phyloP scores from a whole-genome alignment of 2,888 invertebrate genomes.

The Eledone cirrhosa region DNA sequence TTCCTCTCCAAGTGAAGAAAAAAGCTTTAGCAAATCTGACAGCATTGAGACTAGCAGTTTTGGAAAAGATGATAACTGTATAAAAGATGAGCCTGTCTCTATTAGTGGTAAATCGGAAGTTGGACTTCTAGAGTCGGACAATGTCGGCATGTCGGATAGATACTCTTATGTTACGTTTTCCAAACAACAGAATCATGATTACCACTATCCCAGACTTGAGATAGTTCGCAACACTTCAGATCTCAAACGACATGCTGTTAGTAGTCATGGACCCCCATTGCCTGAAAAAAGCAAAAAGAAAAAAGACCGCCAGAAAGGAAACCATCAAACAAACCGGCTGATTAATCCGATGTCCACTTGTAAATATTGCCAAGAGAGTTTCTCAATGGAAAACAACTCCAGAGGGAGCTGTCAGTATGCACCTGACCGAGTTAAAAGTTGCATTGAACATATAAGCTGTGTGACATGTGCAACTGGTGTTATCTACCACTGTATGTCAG shows the following conservation, averaged over 20 bases:
- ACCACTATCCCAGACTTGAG: slow-evolving; percentile 81
- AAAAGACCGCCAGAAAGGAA: slow-evolving; percentile 44
- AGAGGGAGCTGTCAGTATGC: slow-evolving; percentile 79
- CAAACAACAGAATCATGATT: slow-evolving; percentile 74
- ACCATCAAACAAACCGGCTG: slow-evolving; percentile 35
- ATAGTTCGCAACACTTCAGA: slow-evolving; percentile 54
- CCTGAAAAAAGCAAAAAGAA: slow-evolving; percentile 61
- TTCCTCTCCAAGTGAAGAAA: slow-evolving; percentile 53
- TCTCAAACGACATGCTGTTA: slow-evolving; percentile 23
- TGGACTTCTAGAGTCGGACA: slow-evolving; percentile 48
- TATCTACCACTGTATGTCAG: slow-evolving; percentile 92
- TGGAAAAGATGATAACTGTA: slow-evolving; percentile 52
- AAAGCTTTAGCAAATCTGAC: slow-evolving; percentile 49
- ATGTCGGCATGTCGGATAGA: slow-evolving; percentile 48
- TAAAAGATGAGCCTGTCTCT: slow-evolving; percentile 52
- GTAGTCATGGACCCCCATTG: slow-evolving; percentile 66
- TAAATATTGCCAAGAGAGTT: slow-evolving; percentile 71
- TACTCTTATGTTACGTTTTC: slow-evolving; percentile 59
- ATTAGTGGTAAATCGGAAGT: slow-evolving; percentile 55
- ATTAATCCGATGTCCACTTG: slow-evolving; percentile 63
- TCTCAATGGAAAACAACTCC: slow-evolving; percentile 82
- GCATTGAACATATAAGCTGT: slow-evolving; percentile 84
- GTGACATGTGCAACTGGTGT: slow-evolving; percentile 88
- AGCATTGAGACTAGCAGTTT: slow-evolving; percentile 46
- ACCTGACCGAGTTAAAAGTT: slow-evolving; percentile 82